Base-by-base conservation (phyloP, 2,888 invertebrate genomes). In the Campoletis raptor region DNA sequence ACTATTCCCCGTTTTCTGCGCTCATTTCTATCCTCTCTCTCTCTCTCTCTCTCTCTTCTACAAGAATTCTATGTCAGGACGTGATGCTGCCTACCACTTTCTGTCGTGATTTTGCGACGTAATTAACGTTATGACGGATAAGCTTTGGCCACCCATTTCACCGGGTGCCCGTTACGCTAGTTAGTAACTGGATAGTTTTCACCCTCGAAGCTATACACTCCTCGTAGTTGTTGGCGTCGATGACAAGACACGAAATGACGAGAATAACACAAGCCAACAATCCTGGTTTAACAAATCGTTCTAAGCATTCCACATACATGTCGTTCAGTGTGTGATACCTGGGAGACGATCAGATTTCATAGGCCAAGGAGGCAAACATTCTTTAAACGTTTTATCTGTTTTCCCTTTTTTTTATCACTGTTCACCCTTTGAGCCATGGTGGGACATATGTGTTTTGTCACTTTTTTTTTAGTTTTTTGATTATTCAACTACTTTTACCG, bases 51-150 rank as follows among this genome's bases (percentile, higher is more conserved):
- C 67, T 21, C 64, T 18, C 42, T 45, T 86, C 85, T 85, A 85
- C 89, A 88, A 89, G 91, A 72, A 91, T 90, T 90, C 88, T 89
- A 87, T 87, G 89, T 90, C 89, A 89, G 89, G 89, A 88, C 90
- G 90, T 90, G 90, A 79, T 79, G 80, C 74, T 74, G 24, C 64
- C 81, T 61, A 54, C 86, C 52, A 52, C 66, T n/a, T 74, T 78
- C 40, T 67, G 79, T 69, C 89, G 88, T 89, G 90, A 89, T 91
- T 91, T 90, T 88, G 87, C 90, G 90, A 90, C 89, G 90, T 91
- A 92, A 92, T 92, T 92, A 92, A 91, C 90, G 91, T 91, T 91
- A 89, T 89, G 90, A 89, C 90, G 89, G 87, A 89, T 89, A 88
- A 88, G 89, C 88, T 88, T 85, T 87, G 85, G 88, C 88, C 88